A percentile compares a stretch with the other conserved stretches of the same genome.
These are phyloP conservation scores for Didymodactylos carnosus DNA, from an alignment of 2,888 invertebrate genomes.

Conservation along the genomic window DNA sequence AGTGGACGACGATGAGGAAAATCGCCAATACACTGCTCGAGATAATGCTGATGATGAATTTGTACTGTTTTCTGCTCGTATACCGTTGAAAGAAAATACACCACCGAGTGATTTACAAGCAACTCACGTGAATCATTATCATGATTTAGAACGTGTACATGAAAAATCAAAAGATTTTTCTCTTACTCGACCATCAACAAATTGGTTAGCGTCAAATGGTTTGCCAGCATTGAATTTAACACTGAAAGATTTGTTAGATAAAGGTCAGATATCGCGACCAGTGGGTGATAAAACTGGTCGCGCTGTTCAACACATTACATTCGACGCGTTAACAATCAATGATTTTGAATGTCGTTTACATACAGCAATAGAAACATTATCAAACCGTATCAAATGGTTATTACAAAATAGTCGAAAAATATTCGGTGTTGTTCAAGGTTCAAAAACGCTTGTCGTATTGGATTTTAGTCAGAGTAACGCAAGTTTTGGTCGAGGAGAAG, in stretches of 20 bases:
- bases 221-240: conserved; percentile 26
- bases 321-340: conserved; percentile 32
- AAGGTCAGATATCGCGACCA: conserved; percentile 25
- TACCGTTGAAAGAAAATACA: no score
- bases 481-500: conserved; percentile 29
- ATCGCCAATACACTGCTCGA: not conserved
- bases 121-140: conserved; percentile 33
- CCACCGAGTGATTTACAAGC: conserved; percentile 28
- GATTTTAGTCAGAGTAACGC: conserved; percentile 32
- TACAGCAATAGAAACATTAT: conserved; percentile 27
- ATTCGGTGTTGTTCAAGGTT: conserved; percentile 31
- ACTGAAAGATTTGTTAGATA: conserved; percentile 30
- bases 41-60: not conserved
- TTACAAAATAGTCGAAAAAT: conserved; percentile 31
- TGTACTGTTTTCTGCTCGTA: not conserved
- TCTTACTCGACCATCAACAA: conserved; percentile 26
- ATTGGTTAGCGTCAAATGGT: conserved; percentile 30
- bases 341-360: conserved; percentile 33
- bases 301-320: conserved; percentile 30
- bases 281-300: conserved; percentile 24
- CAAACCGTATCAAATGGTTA: conserved; percentile 34
- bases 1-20: not conserved
- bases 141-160: conserved; percentile 20
- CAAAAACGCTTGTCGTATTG: conserved; percentile 25
- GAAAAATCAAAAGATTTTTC: conserved; percentile 17